phyloP scores from a whole-genome alignment of 1,140 invertebrate genomes.

The Planococcus citri region DNA sequence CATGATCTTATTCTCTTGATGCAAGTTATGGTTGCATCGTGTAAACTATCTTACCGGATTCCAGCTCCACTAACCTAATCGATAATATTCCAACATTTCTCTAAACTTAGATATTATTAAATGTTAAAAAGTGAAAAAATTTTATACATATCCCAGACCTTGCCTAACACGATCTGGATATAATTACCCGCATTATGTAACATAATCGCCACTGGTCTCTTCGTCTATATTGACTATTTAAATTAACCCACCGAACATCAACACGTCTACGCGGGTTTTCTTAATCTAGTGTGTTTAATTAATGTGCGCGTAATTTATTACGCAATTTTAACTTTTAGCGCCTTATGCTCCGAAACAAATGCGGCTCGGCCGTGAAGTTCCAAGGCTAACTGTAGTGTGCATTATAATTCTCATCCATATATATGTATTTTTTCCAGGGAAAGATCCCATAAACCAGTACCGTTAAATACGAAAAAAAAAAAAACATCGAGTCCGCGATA shows the following conservation, averaged over 20 bases:
- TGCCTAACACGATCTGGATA: constrained; percentile 11
- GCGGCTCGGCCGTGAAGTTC: neutral
- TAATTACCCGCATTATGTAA: constrained; percentile 20
- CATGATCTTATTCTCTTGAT: too few species aligned
- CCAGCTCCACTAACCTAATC: neutral
- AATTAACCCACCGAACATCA: neutral
- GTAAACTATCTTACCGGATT: neutral
- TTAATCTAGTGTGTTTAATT: constrained; percentile 1
- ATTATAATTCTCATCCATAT: too few species aligned
- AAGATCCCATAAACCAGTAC: neutral
- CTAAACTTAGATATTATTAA: neutral
- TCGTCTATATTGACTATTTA: neutral
- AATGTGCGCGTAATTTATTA: constrained; percentile 11
- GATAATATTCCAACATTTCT: neutral
- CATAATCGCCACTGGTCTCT: constrained; percentile 17
- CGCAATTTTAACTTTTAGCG: constrained; percentile 13
- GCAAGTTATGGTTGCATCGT: neutral
- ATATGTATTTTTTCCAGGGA: neutral
- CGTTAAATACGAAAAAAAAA: neutral
- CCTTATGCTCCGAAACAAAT: neutral
- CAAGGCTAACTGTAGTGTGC: constrained; percentile 1
- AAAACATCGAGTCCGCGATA: neutral
- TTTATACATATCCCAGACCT: constrained; percentile 11
- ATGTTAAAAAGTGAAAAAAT: neutral
- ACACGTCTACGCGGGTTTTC: neutral